Evolutionary conservation across 2,113 vertebrate species (phyloP).

Genomic region (Poicephalus meyeri): DNA sequence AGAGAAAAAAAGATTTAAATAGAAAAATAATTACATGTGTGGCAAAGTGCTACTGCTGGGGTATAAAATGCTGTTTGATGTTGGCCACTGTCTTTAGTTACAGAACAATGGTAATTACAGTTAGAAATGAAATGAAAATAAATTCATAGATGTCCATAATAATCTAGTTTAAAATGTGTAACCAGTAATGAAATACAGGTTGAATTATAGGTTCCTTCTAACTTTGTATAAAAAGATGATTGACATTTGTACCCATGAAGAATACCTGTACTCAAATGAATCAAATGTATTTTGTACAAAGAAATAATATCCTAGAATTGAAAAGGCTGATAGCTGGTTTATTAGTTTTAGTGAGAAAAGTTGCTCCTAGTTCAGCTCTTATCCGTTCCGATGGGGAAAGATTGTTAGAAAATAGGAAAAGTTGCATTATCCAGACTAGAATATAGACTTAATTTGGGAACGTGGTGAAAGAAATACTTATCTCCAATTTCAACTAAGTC

Average conservation of each 20-base stretch:
- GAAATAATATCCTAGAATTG: neutral
- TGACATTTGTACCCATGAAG: neutral
- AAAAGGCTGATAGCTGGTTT: neutral
- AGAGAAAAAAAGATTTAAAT: neutral
- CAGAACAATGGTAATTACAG: neutral
- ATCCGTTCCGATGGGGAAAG: neutral
- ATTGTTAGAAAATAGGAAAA: neutral
- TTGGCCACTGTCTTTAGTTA: neutral
- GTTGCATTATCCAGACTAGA: neutral
- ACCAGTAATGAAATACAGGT: neutral
- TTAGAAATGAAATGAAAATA: neutral
- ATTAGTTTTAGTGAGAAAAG: neutral
- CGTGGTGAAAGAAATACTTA: neutral
- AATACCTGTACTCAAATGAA: neutral
- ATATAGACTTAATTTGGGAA: neutral
- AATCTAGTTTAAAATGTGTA: neutral
- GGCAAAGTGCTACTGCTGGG: neutral
- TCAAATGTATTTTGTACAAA: neutral
- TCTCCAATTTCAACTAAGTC: neutral
- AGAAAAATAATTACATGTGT: neutral
- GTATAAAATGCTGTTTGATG: neutral
- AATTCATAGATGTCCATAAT: neutral
- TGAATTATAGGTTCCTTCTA: neutral
- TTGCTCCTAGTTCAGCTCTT: neutral
- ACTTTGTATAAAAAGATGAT: neutral